These are phyloP conservation scores for Oncorhynchus masou DNA, from an alignment of 2,113 vertebrate genomes.

Conservation along the genomic window DNA sequence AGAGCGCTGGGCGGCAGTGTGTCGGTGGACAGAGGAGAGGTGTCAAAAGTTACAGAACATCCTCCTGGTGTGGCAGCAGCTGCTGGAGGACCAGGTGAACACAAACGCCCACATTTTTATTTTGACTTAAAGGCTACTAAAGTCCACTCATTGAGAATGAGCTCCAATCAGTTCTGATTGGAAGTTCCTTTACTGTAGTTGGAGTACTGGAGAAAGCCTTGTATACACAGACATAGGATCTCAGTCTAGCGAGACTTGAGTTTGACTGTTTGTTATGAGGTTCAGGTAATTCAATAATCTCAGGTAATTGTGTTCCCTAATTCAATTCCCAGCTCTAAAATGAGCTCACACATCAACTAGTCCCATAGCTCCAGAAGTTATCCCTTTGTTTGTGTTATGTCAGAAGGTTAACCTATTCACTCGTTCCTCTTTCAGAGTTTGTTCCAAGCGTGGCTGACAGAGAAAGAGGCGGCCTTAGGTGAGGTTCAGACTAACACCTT, in stretches of 20 bases:
- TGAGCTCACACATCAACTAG: background rate
- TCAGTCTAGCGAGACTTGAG: background rate
- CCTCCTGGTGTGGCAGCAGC: constrained; percentile 86
- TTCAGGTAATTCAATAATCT: background rate
- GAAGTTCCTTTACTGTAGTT: background rate
- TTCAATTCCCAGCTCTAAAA: background rate
- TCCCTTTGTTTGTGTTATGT: constrained; percentile 13
- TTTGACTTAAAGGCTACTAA: background rate
- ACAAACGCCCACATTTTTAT: background rate
- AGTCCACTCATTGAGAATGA: background rate
- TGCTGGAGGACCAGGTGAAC: constrained; percentile 89
- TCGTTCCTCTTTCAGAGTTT: constrained; percentile 73
- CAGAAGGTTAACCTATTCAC: background rate
- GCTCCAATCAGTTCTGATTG: background rate
- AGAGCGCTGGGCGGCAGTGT: constrained; percentile 95
- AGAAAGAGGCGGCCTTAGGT: constrained; percentile 87
- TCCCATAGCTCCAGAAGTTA: background rate
- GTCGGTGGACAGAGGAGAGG: constrained; percentile 93
- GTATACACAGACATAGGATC: background rate
- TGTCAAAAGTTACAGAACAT: constrained; percentile 87
- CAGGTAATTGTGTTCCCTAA: background rate
- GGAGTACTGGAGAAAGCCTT: background rate
- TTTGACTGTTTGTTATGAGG: background rate
- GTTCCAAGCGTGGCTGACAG: constrained; percentile 85
- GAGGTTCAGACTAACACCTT: constrained; percentile 87